Conservation (phyloP, 2,888 invertebrate species). For the Dasysyrphus tricinctus region DNA sequence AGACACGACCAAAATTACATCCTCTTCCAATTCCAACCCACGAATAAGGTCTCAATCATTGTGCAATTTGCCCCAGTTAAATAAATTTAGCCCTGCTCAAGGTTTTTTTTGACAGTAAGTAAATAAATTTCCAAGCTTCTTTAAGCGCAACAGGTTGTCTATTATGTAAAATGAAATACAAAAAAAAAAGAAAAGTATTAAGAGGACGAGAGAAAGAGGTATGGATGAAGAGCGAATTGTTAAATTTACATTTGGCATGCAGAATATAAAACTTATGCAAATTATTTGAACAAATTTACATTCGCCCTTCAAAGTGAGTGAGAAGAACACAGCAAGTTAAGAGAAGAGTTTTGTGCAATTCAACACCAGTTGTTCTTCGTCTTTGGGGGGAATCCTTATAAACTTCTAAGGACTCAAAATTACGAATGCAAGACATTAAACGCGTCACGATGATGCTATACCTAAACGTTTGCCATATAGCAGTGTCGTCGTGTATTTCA, state of each 20-base stretch:
- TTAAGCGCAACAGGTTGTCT: slow-evolving; percentile 55
- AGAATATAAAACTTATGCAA: slow-evolving; percentile 62
- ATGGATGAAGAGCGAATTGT: slow-evolving; percentile 32
- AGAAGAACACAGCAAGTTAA: slow-evolving; percentile 2
- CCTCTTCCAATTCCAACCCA: slow-evolving; percentile 36
- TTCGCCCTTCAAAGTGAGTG: slow-evolving; percentile 52
- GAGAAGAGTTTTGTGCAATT: slow-evolving; percentile 20
- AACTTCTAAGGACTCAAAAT: slow-evolving; percentile 46
- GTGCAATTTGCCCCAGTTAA: slow-evolving; percentile 49
- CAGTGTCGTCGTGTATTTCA: background rate
- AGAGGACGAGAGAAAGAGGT: slow-evolving; percentile 10
- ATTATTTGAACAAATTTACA: slow-evolving; percentile 54
- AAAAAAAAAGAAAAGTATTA: background rate
- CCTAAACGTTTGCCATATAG: background rate
- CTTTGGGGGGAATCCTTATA: slow-evolving; percentile 20
- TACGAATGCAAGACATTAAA: slow-evolving; percentile 64
- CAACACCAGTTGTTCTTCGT: slow-evolving; percentile 25
- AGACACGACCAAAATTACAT: slow-evolving; percentile 38
- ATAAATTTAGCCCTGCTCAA: slow-evolving; percentile 24
- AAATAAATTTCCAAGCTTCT: slow-evolving; percentile 39
- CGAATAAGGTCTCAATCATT: slow-evolving; percentile 46
- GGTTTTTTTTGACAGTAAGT: slow-evolving; percentile 1
- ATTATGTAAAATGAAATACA: background rate
- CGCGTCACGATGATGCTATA: slow-evolving; percentile 29
- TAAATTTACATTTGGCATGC: slow-evolving; percentile 59